Evolutionary conservation across 2,888 invertebrate species (phyloP).

Genomic region (Mythimna impura): DNA sequence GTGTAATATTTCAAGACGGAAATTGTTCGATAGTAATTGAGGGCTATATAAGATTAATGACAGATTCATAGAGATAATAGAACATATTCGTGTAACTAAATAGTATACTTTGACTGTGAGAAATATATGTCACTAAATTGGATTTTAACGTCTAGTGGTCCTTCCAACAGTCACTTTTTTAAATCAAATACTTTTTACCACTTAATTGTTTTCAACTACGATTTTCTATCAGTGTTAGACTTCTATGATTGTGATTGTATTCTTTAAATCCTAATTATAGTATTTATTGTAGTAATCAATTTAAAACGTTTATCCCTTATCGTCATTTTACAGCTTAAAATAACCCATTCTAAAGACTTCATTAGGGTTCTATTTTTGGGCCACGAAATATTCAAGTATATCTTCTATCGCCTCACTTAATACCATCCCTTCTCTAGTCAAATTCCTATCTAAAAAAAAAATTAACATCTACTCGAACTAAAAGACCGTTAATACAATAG

Average conservation of each 20-base stretch:
- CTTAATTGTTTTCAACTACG: accelerated
- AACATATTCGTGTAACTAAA: neutral
- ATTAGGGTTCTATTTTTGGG: neutral
- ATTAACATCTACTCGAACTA: neutral
- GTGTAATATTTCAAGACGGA: conserved; percentile 45
- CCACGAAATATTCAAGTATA: neutral
- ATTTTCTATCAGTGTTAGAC: neutral
- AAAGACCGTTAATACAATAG: conserved; percentile 13
- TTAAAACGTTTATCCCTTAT: accelerated
- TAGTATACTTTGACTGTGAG: neutral
- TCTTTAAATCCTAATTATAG: neutral
- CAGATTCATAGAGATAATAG: conserved; percentile 21
- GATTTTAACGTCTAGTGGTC: neutral
- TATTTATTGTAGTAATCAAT: neutral
- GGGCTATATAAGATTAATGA: conserved; percentile 32
- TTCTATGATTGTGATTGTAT: neutral
- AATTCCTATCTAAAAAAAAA: neutral
- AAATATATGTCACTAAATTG: neutral
- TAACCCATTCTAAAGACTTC: neutral
- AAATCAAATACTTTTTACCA: too few relatives aligned
- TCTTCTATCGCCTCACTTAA: neutral
- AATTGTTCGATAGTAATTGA: conserved; percentile 47
- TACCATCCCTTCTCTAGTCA: too few relatives aligned
- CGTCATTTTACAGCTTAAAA: neutral
- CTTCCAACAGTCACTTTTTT: neutral